Evolutionary conservation across 2,888 invertebrate genomes (phyloP).

Genomic region (Mimachlamys varia): DNA sequence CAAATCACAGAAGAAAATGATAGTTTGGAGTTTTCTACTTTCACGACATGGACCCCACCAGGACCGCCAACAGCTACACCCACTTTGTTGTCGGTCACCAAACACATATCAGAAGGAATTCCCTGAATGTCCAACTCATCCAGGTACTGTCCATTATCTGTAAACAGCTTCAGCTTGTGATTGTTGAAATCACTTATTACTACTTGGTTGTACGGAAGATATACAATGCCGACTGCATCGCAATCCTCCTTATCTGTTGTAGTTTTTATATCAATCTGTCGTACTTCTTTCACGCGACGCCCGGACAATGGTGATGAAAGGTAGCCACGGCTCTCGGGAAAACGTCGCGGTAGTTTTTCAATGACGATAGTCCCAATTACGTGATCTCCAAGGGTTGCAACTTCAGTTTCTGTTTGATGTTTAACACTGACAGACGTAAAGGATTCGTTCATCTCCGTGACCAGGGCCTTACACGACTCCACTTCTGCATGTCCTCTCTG

Average conservation of each 20-base stretch:
- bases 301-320: conserved; percentile 43
- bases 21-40: no score
- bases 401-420: neutral
- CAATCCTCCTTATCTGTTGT: conserved; percentile 46
- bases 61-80: no score
- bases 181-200: conserved; percentile 49
- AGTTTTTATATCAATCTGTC: conserved; percentile 41
- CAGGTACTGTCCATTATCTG: conserved; percentile 45
- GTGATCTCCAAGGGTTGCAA: neutral
- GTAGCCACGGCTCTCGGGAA: neutral
- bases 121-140: conserved; percentile 42
- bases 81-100: no score
- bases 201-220: conserved; percentile 41
- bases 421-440: neutral
- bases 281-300: conserved; percentile 39
- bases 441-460: neutral
- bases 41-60: no score
- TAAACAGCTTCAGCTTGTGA: conserved; percentile 48
- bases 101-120: conserved; percentile 47
- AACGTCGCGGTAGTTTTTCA: neutral
- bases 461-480: no score
- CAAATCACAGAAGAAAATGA: no score
- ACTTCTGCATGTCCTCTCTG: neutral
- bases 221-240: conserved; percentile 44
- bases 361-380: neutral